Conservation (phyloP, 2,797 vertebrate species). For the Malacoctenus gilli region DNA sequence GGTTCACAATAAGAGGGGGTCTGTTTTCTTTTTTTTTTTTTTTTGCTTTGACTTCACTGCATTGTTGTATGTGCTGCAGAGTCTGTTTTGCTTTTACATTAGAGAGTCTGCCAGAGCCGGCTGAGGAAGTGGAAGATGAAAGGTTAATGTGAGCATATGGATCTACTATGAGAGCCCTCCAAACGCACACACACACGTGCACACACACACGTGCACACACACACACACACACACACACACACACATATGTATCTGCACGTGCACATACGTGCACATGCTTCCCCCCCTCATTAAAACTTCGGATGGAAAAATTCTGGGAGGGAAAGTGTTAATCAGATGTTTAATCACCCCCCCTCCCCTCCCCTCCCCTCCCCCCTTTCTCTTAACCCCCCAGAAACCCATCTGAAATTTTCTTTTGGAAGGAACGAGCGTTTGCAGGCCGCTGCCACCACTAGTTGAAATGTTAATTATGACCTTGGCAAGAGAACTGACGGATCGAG, state of each 20-base stretch:
- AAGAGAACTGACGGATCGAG: constrained; percentile 83
- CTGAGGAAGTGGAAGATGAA: constrained; percentile 48
- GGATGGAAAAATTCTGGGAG: constrained; percentile 54
- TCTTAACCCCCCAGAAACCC: constrained; percentile 38
- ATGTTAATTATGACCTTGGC: constrained; percentile 87
- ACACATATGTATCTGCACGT: constrained; percentile 18
- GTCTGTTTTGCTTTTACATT: constrained; percentile 34
- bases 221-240: constrained; percentile 31
- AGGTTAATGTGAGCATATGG: constrained; percentile 63
- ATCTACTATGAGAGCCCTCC: constrained; percentile 33
- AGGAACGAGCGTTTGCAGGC: constrained; percentile 19
- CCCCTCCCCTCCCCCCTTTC: constrained; percentile 14
- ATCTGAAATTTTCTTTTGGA: constrained; percentile 44
- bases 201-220: constrained; percentile 19
- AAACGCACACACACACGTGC: constrained; percentile 33
- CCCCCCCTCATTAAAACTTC: constrained; percentile 60
- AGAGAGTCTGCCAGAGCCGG: constrained; percentile 29
- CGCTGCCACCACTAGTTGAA: constrained; percentile 80
- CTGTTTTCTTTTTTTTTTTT: background rate
- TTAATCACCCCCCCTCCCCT: constrained; percentile 47
- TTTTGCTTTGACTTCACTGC: constrained; percentile 20
- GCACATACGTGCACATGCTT: constrained; percentile 29
- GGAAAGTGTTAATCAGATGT: constrained; percentile 73
- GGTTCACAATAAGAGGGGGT: constrained; percentile 13
- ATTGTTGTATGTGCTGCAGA: constrained; percentile 30